Evolutionary conservation across 1,140 invertebrate genomes (phyloP).

Genomic region (Zaprionus africanus): DNA sequence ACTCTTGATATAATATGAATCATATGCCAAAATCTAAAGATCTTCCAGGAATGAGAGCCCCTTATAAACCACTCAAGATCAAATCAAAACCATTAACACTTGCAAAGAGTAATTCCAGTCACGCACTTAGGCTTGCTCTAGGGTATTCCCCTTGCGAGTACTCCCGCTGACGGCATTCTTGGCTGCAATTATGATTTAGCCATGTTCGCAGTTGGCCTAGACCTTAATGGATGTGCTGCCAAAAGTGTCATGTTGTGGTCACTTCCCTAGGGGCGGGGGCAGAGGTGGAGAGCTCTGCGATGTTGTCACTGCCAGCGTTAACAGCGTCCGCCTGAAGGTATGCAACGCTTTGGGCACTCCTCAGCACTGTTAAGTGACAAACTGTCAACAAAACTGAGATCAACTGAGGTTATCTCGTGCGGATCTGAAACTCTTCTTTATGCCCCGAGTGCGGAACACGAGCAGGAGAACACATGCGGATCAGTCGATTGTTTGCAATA

Average conservation of each 20-base stretch:
- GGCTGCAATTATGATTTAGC: background rate
- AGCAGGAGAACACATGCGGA: background rate
- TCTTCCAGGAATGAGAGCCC: too few relatives aligned
- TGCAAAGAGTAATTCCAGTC: too few relatives aligned
- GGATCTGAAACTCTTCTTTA: background rate
- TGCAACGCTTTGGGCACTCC: background rate
- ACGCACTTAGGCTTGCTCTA: background rate
- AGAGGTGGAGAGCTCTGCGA: too few relatives aligned
- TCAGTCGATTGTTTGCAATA: slow-evolving; percentile 11
- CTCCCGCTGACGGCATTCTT: background rate
- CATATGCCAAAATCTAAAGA: too few relatives aligned
- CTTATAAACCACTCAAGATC: too few relatives aligned
- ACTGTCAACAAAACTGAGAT: slow-evolving; percentile 5
- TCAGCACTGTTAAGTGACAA: background rate
- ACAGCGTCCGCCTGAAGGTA: slow-evolving; percentile 15
- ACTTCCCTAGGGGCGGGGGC: background rate
- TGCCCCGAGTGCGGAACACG: background rate
- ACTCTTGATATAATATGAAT: too few relatives aligned
- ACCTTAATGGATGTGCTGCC: slow-evolving; percentile 8
- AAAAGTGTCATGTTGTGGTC: background rate
- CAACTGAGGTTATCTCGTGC: slow-evolving; percentile 10
- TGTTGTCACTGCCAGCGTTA: background rate
- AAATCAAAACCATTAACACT: too few relatives aligned
- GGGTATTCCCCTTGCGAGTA: background rate
- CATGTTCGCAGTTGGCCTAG: slow-evolving; percentile 7